Evolutionary conservation across 2,888 invertebrate genomes (phyloP).

Genomic region (Eurytoma adleriae): DNA sequence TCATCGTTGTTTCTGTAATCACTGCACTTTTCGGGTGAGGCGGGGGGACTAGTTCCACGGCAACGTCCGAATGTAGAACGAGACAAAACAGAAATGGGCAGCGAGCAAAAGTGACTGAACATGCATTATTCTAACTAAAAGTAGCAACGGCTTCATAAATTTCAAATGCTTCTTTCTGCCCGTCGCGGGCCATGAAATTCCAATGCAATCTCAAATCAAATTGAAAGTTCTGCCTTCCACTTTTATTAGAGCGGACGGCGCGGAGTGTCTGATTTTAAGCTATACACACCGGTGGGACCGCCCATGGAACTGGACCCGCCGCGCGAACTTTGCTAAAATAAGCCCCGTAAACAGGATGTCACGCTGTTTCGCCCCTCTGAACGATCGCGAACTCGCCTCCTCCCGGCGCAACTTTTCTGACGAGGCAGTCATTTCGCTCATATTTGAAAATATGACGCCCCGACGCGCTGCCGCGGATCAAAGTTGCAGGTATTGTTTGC

Average conservation of each 20-base stretch:
- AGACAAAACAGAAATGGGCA: background rate
- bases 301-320: background rate
- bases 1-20: too few relatives aligned
- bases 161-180: background rate
- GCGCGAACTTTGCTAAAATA: constrained; percentile 11
- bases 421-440: constrained; percentile 1
- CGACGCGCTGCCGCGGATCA: background rate
- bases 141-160: background rate
- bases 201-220: constrained; percentile 27
- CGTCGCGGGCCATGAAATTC: constrained; percentile 1
- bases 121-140: background rate
- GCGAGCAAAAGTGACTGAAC: background rate
- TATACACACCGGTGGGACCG: background rate
- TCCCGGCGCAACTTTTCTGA: constrained; percentile 34
- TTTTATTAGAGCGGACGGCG: constrained; percentile 14
- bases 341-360: constrained; percentile 22
- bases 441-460: background rate
- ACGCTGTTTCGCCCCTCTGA: too few relatives aligned
- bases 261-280: background rate
- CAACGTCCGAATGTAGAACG: too few relatives aligned
- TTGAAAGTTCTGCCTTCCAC: constrained; percentile 10
- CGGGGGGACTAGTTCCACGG: too few relatives aligned
- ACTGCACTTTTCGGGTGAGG: too few relatives aligned
- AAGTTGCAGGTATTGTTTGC: background rate
- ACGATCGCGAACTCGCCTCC: background rate